Conservation (phyloP, 2,888 invertebrate species). For the Andrena bucephala region DNA sequence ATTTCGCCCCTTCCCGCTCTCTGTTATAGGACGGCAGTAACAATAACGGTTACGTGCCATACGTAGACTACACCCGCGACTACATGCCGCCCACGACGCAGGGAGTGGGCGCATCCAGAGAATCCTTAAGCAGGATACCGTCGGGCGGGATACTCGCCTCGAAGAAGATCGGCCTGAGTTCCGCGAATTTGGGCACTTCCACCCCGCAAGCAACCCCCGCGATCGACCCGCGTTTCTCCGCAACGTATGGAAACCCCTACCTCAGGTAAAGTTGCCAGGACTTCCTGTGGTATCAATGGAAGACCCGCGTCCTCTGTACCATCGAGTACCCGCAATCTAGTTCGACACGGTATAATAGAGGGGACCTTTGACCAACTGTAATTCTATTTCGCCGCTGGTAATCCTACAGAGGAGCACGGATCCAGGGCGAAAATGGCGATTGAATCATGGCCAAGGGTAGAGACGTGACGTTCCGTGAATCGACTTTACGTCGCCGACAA, state of each 20-base stretch:
- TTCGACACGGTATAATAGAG: slow-evolving; percentile 53
- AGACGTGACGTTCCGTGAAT: slow-evolving; percentile 33
- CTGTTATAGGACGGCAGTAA: slow-evolving; percentile 90
- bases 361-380: slow-evolving; percentile 57
- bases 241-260: slow-evolving; percentile 96
- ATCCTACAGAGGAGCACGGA: slow-evolving; percentile 41
- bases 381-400: slow-evolving; percentile 41
- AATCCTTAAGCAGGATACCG: slow-evolving; percentile 83
- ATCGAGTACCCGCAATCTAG: slow-evolving; percentile 47
- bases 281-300: slow-evolving; percentile 21
- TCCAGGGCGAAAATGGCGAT: slow-evolving; percentile 39
- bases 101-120: slow-evolving; percentile 82
- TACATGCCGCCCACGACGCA: slow-evolving; percentile 93
- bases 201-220: slow-evolving; percentile 82
- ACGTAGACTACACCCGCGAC: slow-evolving; percentile 95
- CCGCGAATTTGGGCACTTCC: slow-evolving; percentile 80
- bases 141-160: slow-evolving; percentile 82
- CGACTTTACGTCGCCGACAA: neutral
- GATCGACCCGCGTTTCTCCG: slow-evolving; percentile 94
- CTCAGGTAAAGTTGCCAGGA: slow-evolving; percentile 87
- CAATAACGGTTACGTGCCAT: slow-evolving; percentile 94
- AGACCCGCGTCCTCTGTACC: slow-evolving; percentile 24
- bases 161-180: slow-evolving; percentile 83
- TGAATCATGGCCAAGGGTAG: slow-evolving; percentile 37
- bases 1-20: slow-evolving; percentile 2